These are phyloP conservation scores for Leucoraja ocellata DNA, from an alignment of 2,797 vertebrate species.

Conservation along the genomic window DNA sequence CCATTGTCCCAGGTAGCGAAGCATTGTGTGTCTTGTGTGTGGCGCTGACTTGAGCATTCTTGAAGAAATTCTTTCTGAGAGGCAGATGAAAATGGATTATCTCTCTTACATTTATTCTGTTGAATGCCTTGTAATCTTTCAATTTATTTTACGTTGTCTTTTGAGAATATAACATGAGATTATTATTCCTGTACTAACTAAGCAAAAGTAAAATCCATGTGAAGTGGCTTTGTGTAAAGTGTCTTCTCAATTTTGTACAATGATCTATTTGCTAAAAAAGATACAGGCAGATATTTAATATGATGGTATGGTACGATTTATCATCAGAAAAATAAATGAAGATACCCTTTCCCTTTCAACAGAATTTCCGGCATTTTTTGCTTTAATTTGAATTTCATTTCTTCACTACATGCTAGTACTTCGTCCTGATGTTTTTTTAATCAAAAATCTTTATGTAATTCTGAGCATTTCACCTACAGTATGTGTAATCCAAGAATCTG, in stretches of 20 bases:
- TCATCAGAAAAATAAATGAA: too few species aligned
- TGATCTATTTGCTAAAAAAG: neutral
- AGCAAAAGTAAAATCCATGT: neutral
- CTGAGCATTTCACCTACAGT: neutral
- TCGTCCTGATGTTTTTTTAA: neutral
- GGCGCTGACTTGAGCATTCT: neutral
- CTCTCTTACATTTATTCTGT: neutral
- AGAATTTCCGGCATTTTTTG: neutral
- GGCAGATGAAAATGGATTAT: neutral
- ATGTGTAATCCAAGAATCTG: neutral
- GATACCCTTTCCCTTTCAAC: neutral
- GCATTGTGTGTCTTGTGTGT: neutral
- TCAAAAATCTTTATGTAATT: neutral
- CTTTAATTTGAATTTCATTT: slow-evolving; percentile 14
- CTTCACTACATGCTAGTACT: neutral
- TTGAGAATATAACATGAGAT: neutral
- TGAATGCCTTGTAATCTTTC: neutral
- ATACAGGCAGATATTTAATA: neutral
- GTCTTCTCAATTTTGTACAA: neutral
- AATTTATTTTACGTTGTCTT: neutral
- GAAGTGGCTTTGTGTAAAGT: neutral
- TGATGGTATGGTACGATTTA: neutral
- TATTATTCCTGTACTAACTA: neutral
- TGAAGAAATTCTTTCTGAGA: neutral
- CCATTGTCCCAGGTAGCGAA: neutral